These are phyloP conservation scores for Trinectes maculatus DNA, from an alignment of 2,113 vertebrate species.

Conservation along the genomic window DNA sequence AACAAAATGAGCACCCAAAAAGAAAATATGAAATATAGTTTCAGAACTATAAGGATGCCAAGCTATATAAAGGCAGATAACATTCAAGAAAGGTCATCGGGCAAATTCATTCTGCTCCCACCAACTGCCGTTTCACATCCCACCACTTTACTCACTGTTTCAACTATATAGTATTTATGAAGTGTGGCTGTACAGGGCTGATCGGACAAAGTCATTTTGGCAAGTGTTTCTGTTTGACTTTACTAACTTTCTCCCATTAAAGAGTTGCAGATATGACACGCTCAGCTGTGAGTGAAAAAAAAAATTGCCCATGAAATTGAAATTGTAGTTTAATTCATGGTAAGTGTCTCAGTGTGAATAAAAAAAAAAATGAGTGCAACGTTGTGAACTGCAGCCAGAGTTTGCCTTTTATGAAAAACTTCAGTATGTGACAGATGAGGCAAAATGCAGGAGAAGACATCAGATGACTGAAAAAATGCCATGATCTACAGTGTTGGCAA, in stretches of 20 bases:
- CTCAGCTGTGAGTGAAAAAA: neutral
- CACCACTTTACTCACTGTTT: slow-evolving; percentile 13
- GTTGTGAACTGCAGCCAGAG: slow-evolving; percentile 26
- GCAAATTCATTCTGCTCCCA: slow-evolving; percentile 14
- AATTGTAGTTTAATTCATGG: slow-evolving; percentile 47
- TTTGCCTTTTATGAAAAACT: slow-evolving; percentile 49
- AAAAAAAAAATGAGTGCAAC: slow-evolving; percentile 5
- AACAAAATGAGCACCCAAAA: too few species aligned
- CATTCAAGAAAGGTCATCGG: slow-evolving; percentile 29
- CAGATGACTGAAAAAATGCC: slow-evolving; percentile 17
- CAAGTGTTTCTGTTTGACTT: slow-evolving; percentile 22
- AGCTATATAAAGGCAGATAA: slow-evolving; percentile 12
- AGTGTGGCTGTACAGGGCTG: neutral
- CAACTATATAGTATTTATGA: neutral
- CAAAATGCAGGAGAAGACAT: slow-evolving; percentile 38
- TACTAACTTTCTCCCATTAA: too few species aligned
- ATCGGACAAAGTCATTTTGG: slow-evolving; percentile 7
- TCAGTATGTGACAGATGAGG: slow-evolving; percentile 42
- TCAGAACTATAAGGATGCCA: too few species aligned
- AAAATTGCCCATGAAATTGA: slow-evolving; percentile 30
- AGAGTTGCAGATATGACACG: slow-evolving; percentile 14
- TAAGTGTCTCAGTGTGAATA: slow-evolving; percentile 22
- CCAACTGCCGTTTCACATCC: slow-evolving; percentile 22
- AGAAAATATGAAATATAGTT: too few species aligned
- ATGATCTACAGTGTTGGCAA: slow-evolving; percentile 24